Base-by-base conservation (phyloP, 2,888 invertebrate species). In the Thelaira solivaga region DNA sequence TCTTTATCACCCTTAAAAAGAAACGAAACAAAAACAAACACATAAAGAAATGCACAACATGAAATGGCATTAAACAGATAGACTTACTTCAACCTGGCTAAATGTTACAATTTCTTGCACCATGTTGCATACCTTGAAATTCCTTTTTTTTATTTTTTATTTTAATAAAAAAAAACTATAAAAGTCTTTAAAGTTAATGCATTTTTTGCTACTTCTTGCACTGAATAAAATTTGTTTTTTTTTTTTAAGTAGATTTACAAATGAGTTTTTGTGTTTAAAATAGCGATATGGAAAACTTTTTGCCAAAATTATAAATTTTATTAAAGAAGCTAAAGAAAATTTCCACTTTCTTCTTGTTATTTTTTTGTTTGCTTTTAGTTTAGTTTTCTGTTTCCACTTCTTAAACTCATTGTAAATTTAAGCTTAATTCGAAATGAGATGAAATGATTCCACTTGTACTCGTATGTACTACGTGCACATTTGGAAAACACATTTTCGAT, bases 41-140 rank as follows among this genome's bases (percentile, higher is more conserved):
- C 34, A 74, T 24, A 34, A 43, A 41, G 8, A 34, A 26, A 26
- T 34, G 41, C 20, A 59, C 47, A 43, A 16, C 49, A 49, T 49
- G 49, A 71, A 29, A 61, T 71, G 49, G 18, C 57, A 49, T 65
- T 57, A 45, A 59, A 64, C 36, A 65, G 71, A 61, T 76, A 71
- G 45, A 71, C 65, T 71, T 47, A 47, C 39, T 53, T 65, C 34
- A 76, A 61, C 45, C 53, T 71, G 64, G 59, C 61, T 67, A 65
- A 39, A 29, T 26, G 26, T n/a, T n/a, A n/a, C n/a, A n/a, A n/a
- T n/a, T n/a, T n/a, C n/a, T n/a, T n/a, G n/a, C n/a, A n/a, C n/a
- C n/a, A n/a, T n/a, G n/a, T n/a, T n/a, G n/a, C n/a, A n/a, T n/a
- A n/a, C n/a, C n/a, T n/a, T n/a, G n/a, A n/a, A n/a, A n/a, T n/a